phyloP scores from a whole-genome alignment of 2,888 invertebrate species.

The Sinohyriopsis cumingii region DNA sequence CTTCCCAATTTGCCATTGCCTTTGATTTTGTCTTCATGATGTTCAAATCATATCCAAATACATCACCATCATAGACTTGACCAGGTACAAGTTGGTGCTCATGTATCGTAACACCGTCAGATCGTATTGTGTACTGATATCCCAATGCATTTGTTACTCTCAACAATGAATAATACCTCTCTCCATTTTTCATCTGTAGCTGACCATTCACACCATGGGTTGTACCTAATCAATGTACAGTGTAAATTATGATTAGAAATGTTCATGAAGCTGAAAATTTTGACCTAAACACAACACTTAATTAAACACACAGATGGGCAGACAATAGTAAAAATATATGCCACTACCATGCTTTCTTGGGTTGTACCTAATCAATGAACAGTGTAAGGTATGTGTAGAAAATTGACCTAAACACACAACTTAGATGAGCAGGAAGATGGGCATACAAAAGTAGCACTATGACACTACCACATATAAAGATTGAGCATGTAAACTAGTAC shows the following conservation, averaged over 20 bases:
- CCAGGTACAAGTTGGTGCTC: constrained; percentile 55
- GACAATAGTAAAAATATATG: no score
- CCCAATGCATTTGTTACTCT: constrained; percentile 49
- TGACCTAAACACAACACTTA: no score
- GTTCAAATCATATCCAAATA: constrained; percentile 45
- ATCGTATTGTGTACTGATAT: constrained; percentile 45
- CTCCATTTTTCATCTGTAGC: constrained; percentile 44
- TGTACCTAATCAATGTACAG: constrained; percentile 21
- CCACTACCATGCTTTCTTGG: constrained; percentile 6
- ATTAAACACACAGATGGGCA: no score
- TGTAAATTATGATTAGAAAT: no score
- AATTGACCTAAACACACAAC: no score
- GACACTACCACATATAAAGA: no score
- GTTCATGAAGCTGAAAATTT: no score
- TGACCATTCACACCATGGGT: constrained; percentile 47
- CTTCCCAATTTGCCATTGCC: constrained; percentile 57
- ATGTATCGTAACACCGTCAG: constrained; percentile 52
- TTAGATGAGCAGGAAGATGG: no score
- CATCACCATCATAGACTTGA: constrained; percentile 47
- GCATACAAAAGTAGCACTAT: no score
- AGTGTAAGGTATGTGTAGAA: no score
- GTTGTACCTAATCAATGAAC: constrained; percentile 28
- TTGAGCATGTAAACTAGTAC: no score
- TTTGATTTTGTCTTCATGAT: constrained; percentile 37
- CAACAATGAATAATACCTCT: constrained; percentile 48